These are phyloP conservation scores for Apodemus speciosus DNA, from an alignment of 2,113 vertebrate genomes.

Conservation along the genomic window DNA sequence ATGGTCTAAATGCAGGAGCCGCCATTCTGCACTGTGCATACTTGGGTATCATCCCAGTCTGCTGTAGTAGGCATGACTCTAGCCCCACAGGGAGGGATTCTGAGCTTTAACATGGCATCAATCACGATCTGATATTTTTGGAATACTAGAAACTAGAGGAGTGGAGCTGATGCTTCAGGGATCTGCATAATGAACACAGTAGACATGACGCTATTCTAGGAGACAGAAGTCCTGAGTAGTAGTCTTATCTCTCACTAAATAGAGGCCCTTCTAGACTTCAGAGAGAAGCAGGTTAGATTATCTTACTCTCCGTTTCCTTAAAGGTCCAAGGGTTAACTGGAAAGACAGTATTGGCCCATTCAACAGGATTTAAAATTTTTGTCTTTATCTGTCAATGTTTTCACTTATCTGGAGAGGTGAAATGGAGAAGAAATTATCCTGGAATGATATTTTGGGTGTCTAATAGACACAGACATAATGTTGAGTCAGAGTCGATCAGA, in stretches of 20 bases:
- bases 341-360: neutral
- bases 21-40: slow-evolving; percentile 8
- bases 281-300: neutral
- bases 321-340: neutral
- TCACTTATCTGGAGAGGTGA: neutral
- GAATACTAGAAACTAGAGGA: neutral
- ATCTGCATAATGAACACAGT: neutral
- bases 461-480: neutral
- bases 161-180: slow-evolving; percentile 17
- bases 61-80: neutral
- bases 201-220: neutral
- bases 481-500: neutral
- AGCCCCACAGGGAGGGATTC: slow-evolving; percentile 15
- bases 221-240: neutral
- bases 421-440: neutral
- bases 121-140: slow-evolving; percentile 49
- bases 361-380: neutral
- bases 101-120: slow-evolving; percentile 22
- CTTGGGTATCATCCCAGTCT: slow-evolving; percentile 38
- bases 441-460: neutral
- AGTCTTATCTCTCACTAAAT: neutral
- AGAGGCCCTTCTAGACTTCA: neutral
- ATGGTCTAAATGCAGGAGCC: slow-evolving; percentile 65
- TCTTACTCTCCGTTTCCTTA: slow-evolving; percentile 19
- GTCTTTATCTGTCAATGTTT: neutral